Base-by-base conservation (phyloP, 2,113 vertebrate species). In the Pelecanus crispus region DNA sequence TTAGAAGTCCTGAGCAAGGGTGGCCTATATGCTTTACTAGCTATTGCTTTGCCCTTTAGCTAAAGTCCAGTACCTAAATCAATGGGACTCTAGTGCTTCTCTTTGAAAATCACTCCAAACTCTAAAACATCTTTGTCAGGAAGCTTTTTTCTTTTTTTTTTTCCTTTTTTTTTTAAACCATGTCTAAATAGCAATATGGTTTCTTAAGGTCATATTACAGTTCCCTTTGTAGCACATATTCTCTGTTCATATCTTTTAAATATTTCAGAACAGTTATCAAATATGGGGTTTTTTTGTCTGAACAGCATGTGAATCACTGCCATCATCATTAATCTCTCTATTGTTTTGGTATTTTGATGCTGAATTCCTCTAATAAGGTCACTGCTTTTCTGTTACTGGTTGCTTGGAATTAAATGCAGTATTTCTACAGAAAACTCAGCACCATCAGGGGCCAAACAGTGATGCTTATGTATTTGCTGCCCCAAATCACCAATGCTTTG, bases 21-120 rank as follows among this genome's bases (percentile, higher is more conserved):
- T 92, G 68, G 88, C 92, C 90, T 81, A 90, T 71, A 50, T 65
- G 75, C 40, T 81, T 92, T 93, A 49, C 82, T 72, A 71, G 52
- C 77, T 90, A 96, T 84, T 95, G 56, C 85, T 92, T 94, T 95
- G 92, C 90, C 90, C 96, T 94, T 92, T 95, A 95, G 68, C 80
- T 88, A 71, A 96, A 90, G 94, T 93, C 94, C 88, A 80, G 65
- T 94, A 81, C 40, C 77, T 95, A 93, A 97, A 95, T 95, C 93
- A 95, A 91, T 84, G 73, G 52, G 73, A 90, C 17, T 79, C 47
- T 55, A 65, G 36, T 61, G 40, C 70, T 93, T 86, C 79, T 87
- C 65, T 95, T 89, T 81, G 68, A 86, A 95, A 97, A 87, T 24
- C 70, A 40, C 49, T 91, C 77, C 25, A 75, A 80, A 87, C 52